These are phyloP conservation scores for Autographa gamma DNA, from an alignment of 2,888 invertebrate genomes.

Conservation along the genomic window DNA sequence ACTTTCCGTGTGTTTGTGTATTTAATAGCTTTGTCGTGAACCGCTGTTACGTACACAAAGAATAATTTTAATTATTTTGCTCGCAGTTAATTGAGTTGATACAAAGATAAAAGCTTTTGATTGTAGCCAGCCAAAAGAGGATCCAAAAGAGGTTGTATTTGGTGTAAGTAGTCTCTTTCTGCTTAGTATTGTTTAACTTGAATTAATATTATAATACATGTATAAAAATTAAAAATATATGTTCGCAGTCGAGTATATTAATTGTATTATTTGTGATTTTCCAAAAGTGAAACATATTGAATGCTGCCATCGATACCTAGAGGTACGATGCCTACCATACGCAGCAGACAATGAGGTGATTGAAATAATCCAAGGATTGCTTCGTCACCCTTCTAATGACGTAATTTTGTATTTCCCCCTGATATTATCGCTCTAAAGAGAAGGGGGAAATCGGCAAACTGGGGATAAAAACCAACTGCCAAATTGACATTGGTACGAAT, in stretches of 20 bases:
- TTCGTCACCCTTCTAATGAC: conserved; percentile 3
- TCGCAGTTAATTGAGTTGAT: background rate
- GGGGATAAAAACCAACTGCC: background rate
- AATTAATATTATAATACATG: too few relatives aligned
- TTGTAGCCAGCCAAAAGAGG: background rate
- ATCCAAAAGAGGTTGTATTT: background rate
- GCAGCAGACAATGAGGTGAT: background rate
- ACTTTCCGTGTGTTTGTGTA: conserved; percentile 28
- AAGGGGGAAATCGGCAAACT: background rate
- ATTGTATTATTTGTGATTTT: background rate
- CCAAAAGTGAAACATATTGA: background rate
- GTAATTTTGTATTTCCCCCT: background rate
- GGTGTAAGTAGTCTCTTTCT: background rate
- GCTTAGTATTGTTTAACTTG: too few relatives aligned
- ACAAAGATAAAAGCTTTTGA: background rate
- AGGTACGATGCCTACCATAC: background rate
- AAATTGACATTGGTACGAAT: background rate
- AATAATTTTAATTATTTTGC: background rate
- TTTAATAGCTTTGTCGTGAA: conserved; percentile 18
- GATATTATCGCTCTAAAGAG: background rate
- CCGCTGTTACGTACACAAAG: conserved; percentile 3
- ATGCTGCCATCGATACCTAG: background rate
- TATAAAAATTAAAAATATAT: too few relatives aligned
- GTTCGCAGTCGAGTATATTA: too few relatives aligned
- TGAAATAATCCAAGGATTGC: conserved; percentile 5